Percentiles rank a stretch among this genome's conserved stretches.
Conservation (phyloP, 2,888 invertebrate species). For the Amphiduros pacificus region DNA sequence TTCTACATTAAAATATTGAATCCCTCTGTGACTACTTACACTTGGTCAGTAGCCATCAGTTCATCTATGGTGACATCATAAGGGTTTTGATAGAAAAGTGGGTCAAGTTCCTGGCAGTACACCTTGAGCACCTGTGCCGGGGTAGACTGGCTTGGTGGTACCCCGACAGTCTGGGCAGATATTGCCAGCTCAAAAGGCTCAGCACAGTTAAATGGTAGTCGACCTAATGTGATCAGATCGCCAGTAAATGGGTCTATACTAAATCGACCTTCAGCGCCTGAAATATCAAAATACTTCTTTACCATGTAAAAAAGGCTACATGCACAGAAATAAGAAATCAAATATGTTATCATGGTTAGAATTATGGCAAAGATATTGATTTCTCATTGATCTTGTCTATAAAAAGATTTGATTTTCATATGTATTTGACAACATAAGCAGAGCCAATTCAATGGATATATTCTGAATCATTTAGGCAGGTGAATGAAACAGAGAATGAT, state of each 20-base stretch:
- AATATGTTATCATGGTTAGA: not conserved
- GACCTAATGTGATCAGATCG: slow-evolving; percentile 22
- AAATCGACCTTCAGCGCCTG: slow-evolving; percentile 27
- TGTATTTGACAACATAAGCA: not conserved
- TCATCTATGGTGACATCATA: not conserved
- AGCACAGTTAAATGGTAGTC: slow-evolving; percentile 19
- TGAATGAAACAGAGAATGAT: not conserved
- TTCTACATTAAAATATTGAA: too few species aligned
- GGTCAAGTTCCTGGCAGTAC: not conserved
- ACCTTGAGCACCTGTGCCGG: slow-evolving; percentile 23
- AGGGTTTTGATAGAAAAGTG: not conserved
- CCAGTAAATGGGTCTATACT: slow-evolving; percentile 26
- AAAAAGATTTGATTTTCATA: not conserved
- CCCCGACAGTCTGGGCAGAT: slow-evolving; percentile 26
- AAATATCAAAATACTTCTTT: not conserved
- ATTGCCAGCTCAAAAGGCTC: slow-evolving; percentile 22
- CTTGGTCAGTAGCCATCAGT: not conserved
- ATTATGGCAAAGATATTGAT: not conserved
- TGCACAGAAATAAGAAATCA: not conserved
- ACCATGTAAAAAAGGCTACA: not conserved
- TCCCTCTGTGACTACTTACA: too few species aligned
- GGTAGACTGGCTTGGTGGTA: slow-evolving; percentile 9
- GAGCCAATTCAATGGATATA: not conserved
- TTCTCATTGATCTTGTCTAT: not conserved
- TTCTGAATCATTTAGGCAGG: not conserved